These are phyloP conservation scores for Cepaea nemoralis DNA, from an alignment of 1,140 invertebrate genomes.

Conservation along the genomic window DNA sequence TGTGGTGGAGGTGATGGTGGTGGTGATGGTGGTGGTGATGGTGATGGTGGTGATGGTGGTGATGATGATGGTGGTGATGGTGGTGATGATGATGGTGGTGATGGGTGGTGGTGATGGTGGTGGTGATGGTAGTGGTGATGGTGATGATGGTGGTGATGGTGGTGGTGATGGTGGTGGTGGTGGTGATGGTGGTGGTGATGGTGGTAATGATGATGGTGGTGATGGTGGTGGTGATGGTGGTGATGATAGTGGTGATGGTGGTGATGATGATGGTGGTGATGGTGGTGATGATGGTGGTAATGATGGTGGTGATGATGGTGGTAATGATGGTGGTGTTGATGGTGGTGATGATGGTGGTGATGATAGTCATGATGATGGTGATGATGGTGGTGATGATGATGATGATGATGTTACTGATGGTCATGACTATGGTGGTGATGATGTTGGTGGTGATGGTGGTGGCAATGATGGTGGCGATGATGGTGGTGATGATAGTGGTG, in stretches of 20 bases:
- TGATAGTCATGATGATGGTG: neutral
- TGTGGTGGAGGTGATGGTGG: no score
- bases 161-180: neutral
- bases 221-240: constrained; percentile 10
- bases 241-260: neutral
- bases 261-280: neutral
- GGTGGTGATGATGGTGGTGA: neutral
- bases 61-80: neutral
- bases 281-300: neutral
- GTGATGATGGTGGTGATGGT: neutral
- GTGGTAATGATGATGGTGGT: constrained; percentile 3
- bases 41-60: constrained; percentile 3
- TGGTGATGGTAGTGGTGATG: constrained; percentile 9
- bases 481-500: no score
- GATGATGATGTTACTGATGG: no score
- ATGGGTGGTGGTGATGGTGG: neutral
- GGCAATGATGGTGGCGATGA: neutral
- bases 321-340: neutral
- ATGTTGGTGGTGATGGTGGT: no score
- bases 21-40: neutral
- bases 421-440: no score
- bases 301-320: neutral
- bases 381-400: no score
- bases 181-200: neutral
- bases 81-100: neutral